These are phyloP conservation scores for Euplagia quadripunctaria DNA, from an alignment of 2,888 invertebrate genomes.

Conservation along the genomic window DNA sequence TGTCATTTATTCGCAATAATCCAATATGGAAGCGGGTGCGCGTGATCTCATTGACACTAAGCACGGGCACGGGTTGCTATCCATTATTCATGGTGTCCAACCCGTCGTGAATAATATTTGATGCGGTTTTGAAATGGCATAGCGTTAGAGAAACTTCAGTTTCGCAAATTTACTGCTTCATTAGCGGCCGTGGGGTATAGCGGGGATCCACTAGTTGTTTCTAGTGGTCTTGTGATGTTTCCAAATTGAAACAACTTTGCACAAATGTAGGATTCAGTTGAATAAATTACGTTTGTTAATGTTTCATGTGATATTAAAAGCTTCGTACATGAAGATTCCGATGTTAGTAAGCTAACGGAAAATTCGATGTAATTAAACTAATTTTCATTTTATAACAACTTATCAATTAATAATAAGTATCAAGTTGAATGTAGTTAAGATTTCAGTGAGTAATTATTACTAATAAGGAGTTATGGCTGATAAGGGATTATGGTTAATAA, in stretches of 20 bases:
- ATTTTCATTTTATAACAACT: neutral
- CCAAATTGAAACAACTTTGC: constrained; percentile 30
- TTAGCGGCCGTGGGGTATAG: constrained; percentile 39
- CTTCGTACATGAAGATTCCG: neutral
- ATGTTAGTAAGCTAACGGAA: neutral
- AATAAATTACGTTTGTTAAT: neutral
- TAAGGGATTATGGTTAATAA: too few relatives aligned
- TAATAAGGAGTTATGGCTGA: too few relatives aligned
- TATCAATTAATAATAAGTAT: too few relatives aligned
- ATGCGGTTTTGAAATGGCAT: constrained; percentile 63
- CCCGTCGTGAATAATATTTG: constrained; percentile 70
- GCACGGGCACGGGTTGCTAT: constrained; percentile 71
- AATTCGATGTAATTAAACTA: neutral
- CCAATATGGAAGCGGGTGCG: constrained; percentile 76
- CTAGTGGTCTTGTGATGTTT: constrained; percentile 23
- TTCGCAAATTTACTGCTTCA: constrained; percentile 54
- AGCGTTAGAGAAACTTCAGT: constrained; percentile 55
- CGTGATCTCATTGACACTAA: constrained; percentile 84
- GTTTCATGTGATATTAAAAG: too few relatives aligned
- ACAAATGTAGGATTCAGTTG: constrained; percentile 8
- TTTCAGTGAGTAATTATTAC: too few relatives aligned
- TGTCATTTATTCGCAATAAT: constrained; percentile 83
- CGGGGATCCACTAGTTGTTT: constrained; percentile 33
- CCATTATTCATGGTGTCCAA: constrained; percentile 81
- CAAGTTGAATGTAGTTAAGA: too few relatives aligned